Conservation (phyloP, 53 echinoderm and acorn worm genomes). For the Holothuria leucospilota region DNA sequence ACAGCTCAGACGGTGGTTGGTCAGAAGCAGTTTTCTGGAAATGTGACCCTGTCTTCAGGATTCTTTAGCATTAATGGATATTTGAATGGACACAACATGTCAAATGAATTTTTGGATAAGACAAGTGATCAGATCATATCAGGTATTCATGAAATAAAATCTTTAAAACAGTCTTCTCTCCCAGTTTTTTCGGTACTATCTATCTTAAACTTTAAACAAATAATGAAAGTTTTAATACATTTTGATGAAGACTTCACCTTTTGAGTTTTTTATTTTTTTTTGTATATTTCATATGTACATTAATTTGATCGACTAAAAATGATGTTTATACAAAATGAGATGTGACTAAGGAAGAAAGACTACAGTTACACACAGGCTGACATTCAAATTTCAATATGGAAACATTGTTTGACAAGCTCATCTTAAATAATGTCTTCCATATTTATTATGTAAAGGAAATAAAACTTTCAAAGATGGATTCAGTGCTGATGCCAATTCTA, state of each 20-base stretch:
- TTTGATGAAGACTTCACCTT: too few relatives aligned
- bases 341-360: too few relatives aligned
- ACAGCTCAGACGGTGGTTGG: background rate
- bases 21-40: slow-evolving; percentile 20
- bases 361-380: too few relatives aligned
- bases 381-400: background rate
- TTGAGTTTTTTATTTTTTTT: too few relatives aligned
- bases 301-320: too few relatives aligned
- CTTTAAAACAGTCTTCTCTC: too few relatives aligned
- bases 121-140: slow-evolving; percentile 21
- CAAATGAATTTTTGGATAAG: slow-evolving; percentile 26
- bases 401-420: background rate
- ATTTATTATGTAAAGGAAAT: slow-evolving; percentile 9
- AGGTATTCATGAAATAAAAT: background rate
- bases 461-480: slow-evolving; percentile 36
- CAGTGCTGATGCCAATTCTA: background rate
- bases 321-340: too few relatives aligned
- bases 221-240: too few relatives aligned
- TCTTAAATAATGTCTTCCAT: too few relatives aligned
- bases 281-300: too few relatives aligned
- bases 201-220: too few relatives aligned
- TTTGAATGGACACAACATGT: slow-evolving; percentile 30
- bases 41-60: slow-evolving; percentile 14
- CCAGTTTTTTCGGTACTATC: too few relatives aligned
- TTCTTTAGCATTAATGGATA: background rate